A percentile compares a stretch with the other conserved stretches of the same genome.
Conservation (phyloP, 2,888 invertebrate genomes). For the Andrena bucephala region DNA sequence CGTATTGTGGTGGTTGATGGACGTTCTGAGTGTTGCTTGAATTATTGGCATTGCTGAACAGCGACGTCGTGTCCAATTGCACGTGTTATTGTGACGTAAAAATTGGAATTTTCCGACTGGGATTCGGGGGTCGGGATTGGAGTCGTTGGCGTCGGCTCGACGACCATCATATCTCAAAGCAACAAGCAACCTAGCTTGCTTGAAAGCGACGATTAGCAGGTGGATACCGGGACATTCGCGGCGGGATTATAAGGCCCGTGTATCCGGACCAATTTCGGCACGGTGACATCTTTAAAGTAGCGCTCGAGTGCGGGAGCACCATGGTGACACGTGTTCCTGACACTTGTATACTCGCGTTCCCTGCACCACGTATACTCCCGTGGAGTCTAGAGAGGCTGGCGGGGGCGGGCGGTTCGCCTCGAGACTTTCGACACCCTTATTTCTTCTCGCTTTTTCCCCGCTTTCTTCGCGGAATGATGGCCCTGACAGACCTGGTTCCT, state of each 20-base stretch:
- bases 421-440: constrained; percentile 78
- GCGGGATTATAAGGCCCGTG: constrained; percentile 50
- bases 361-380: constrained; percentile 20
- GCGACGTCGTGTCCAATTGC: too few relatives aligned
- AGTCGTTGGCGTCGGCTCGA: background rate
- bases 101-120: too few relatives aligned
- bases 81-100: too few relatives aligned
- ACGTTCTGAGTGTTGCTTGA: background rate
- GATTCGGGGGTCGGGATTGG: background rate
- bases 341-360: constrained; percentile 75
- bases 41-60: too few relatives aligned
- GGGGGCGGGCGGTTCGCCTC: constrained; percentile 43
- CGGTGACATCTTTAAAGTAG: constrained; percentile 74
- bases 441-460: constrained; percentile 71
- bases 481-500: constrained; percentile 72
- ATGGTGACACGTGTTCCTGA: constrained; percentile 80
- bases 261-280: constrained; percentile 68
- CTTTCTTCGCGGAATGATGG: constrained; percentile 70
- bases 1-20: constrained; percentile 14
- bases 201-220: constrained; percentile 47
- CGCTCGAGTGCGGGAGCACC: constrained; percentile 67
- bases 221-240: constrained; percentile 25
- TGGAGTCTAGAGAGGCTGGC: constrained; percentile 11
- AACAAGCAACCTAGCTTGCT: background rate
- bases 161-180: background rate